phyloP scores from a whole-genome alignment of 1,140 invertebrate species.

The Tetramorium simillimum region DNA sequence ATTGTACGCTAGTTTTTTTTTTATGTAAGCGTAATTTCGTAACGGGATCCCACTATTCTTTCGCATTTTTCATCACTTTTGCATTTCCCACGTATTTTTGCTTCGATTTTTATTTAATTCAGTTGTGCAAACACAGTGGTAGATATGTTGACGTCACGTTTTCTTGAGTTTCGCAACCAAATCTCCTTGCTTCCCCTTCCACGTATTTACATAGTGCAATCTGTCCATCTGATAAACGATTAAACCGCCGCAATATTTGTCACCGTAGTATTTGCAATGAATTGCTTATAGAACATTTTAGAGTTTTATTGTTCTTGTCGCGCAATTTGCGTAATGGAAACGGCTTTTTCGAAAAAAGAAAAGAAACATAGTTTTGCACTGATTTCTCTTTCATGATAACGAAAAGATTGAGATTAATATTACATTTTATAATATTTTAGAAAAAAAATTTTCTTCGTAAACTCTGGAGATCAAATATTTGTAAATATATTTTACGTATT shows the following conservation, averaged over 20 bases:
- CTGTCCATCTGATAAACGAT: background rate
- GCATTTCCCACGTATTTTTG: slow-evolving; percentile 29
- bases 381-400: background rate
- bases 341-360: background rate
- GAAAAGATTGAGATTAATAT: background rate
- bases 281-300: slow-evolving; percentile 9
- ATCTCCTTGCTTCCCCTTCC: slow-evolving; percentile 23
- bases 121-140: slow-evolving; percentile 48
- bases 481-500: background rate
- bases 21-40: slow-evolving; percentile 35
- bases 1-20: background rate
- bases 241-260: slow-evolving; percentile 25
- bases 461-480: background rate
- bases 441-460: background rate
- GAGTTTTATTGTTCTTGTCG: background rate
- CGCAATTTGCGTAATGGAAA: background rate
- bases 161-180: slow-evolving; percentile 36
- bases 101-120: slow-evolving; percentile 41
- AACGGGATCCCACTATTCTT: slow-evolving; percentile 13
- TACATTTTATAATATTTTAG: background rate
- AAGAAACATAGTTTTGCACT: background rate
- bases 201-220: slow-evolving; percentile 32
- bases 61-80: slow-evolving; percentile 25
- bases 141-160: slow-evolving; percentile 50
- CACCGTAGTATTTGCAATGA: slow-evolving; percentile 1